Conservation (phyloP, 1,140 invertebrate species). For the Asbolus verrucosus region DNA sequence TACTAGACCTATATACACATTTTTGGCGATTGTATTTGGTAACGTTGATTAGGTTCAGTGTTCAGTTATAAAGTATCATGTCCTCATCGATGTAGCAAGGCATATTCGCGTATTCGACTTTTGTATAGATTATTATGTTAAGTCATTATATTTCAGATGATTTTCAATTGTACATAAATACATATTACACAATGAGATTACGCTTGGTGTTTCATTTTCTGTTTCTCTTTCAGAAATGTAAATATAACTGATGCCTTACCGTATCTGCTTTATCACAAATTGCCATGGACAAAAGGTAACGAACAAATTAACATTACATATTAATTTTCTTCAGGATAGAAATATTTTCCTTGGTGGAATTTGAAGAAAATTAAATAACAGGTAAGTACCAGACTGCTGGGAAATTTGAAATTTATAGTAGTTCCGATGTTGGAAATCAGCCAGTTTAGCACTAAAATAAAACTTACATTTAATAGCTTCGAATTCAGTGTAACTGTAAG, state of each 20-base stretch:
- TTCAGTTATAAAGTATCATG: no score
- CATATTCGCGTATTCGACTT: slow-evolving; percentile 48
- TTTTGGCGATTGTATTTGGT: slow-evolving; percentile 19
- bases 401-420: no score
- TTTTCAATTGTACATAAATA: slow-evolving; percentile 54
- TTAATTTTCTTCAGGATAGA: no score
- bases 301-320: slow-evolving; percentile 32
- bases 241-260: background rate
- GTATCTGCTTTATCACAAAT: slow-evolving; percentile 5
- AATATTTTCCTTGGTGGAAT: no score
- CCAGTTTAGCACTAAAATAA: no score
- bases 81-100: slow-evolving; percentile 13
- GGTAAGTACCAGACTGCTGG: no score
- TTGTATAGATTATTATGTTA: slow-evolving; percentile 52
- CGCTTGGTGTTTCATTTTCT: slow-evolving; percentile 44
- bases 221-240: background rate
- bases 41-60: slow-evolving; percentile 29
- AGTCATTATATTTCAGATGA: slow-evolving; percentile 46
- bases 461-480: no score
- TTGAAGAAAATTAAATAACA: no score
- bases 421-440: no score
- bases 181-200: slow-evolving; percentile 53
- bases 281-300: background rate
- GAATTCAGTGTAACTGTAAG: no score
- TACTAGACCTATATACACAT: slow-evolving; percentile 13